Percentiles rank a stretch among this genome's conserved stretches.
phyloP scores from a whole-genome alignment of 1,140 invertebrate genomes.

The Brachionus asplanchnoidis region DNA sequence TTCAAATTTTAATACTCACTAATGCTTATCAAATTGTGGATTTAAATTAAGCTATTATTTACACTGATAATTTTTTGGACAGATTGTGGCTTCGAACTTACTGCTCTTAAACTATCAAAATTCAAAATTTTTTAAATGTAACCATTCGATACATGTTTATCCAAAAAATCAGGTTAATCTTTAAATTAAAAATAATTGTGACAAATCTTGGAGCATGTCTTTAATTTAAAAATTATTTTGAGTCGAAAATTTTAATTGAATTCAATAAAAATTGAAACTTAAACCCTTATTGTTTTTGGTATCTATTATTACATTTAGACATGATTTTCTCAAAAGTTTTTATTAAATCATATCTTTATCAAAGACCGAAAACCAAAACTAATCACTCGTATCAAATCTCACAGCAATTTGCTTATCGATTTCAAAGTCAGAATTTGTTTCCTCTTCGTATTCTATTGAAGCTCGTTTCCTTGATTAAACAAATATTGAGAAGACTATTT shows the following conservation, averaged over 20 bases:
- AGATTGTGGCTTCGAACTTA: not conserved
- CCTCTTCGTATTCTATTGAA: not conserved
- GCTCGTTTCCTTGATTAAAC: constrained; percentile 22
- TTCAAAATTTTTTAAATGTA: not conserved
- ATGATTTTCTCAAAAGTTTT: not conserved
- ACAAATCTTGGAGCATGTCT: not conserved
- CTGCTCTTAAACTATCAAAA: not conserved
- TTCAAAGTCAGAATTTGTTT: constrained; percentile 32
- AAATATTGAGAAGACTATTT: not conserved
- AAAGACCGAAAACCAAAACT: not conserved
- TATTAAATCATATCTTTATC: not conserved
- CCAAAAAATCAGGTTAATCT: constrained; percentile 36
- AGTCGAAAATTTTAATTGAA: constrained; percentile 6
- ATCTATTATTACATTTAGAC: constrained; percentile 22
- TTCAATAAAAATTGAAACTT: constrained; percentile 1
- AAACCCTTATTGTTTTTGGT: not conserved
- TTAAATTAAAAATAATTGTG: not conserved
- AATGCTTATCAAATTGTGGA: not conserved
- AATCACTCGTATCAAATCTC: not conserved
- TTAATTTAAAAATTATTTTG: not conserved
- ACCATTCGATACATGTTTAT: not conserved
- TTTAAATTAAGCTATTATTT: not conserved
- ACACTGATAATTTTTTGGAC: not conserved
- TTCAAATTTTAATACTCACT: not conserved
- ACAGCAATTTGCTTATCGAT: not conserved